Evolutionary conservation across 2,797 vertebrate genomes (phyloP).

Genomic region (Naso thynnoides): DNA sequence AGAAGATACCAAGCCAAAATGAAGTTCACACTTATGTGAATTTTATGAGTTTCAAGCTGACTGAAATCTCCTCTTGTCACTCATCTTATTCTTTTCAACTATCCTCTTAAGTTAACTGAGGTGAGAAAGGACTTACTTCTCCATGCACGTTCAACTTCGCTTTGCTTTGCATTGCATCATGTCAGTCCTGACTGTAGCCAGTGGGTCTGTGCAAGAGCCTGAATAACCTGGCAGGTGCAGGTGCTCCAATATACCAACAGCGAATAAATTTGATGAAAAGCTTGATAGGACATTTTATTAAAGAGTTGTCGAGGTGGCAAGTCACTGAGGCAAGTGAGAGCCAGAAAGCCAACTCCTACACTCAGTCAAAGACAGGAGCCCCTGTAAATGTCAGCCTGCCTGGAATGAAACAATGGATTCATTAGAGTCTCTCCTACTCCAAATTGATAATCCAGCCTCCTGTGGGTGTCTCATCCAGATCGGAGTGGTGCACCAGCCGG

Average conservation of each 20-base stretch:
- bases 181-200: constrained; percentile 24
- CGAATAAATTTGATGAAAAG: constrained; percentile 50
- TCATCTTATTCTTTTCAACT: constrained; percentile 11
- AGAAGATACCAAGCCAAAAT: constrained; percentile 1
- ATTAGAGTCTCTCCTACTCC: constrained; percentile 60
- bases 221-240: constrained; percentile 29
- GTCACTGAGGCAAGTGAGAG: constrained; percentile 48
- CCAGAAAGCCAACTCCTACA: constrained; percentile 34
- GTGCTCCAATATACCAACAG: constrained; percentile 29
- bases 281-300: constrained; percentile 51
- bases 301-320: constrained; percentile 49
- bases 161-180: constrained; percentile 52
- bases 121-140: constrained; percentile 27
- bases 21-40: constrained; percentile 1
- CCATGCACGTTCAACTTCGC: constrained; percentile 41
- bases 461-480: constrained; percentile 64
- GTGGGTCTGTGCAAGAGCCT: constrained; percentile 33
- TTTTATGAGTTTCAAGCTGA: constrained; percentile 40
- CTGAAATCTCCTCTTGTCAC: constrained; percentile 20
- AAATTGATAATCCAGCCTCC: constrained; percentile 71
- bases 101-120: background rate
- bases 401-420: constrained; percentile 67
- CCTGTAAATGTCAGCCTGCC: constrained; percentile 38
- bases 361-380: constrained; percentile 32
- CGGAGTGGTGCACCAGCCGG: constrained; percentile 65